phyloP scores from a whole-genome alignment of 2,797 vertebrate genomes.

The Arrhamphus sclerolepis region DNA sequence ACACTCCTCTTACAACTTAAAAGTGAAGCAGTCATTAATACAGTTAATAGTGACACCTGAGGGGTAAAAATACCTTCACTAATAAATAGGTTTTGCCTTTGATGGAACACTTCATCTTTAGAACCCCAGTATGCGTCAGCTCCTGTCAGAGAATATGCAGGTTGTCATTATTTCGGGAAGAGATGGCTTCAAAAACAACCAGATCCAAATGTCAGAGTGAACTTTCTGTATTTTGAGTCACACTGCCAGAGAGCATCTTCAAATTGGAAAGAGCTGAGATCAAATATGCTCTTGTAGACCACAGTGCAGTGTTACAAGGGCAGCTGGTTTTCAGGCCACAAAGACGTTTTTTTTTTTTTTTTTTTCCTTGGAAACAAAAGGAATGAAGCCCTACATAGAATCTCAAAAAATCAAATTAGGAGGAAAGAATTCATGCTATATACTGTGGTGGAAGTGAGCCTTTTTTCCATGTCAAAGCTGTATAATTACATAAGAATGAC shows the following conservation, averaged over 20 bases:
- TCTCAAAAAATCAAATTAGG: slow-evolving; percentile 1
- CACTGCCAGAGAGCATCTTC: slow-evolving; percentile 11
- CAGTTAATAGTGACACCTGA: neutral
- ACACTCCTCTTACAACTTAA: neutral
- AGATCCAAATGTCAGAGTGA: slow-evolving; percentile 17
- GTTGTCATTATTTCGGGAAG: slow-evolving; percentile 5
- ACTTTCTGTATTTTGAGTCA: slow-evolving; percentile 1
- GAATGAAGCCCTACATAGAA: neutral
- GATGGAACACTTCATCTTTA: slow-evolving; percentile 3
- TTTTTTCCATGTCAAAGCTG: slow-evolving; percentile 5
- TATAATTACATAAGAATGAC: neutral
- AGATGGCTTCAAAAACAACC: slow-evolving; percentile 16
- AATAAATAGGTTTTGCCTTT: neutral
- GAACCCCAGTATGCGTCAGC: slow-evolving; percentile 27
- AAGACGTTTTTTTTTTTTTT: neutral
- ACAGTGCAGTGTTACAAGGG: neutral
- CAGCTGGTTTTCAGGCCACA: slow-evolving; percentile 5
- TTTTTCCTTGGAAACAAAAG: neutral
- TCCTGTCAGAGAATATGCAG: slow-evolving; percentile 3
- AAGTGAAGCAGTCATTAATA: neutral
- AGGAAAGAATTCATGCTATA: neutral
- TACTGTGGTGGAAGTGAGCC: slow-evolving; percentile 1
- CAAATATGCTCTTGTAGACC: slow-evolving; percentile 5
- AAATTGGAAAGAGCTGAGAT: slow-evolving; percentile 8
- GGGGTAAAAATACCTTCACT: slow-evolving; percentile 1